Percentiles rank a stretch among this genome's conserved stretches.
Conservation (phyloP, 2,888 invertebrate genomes). For the Oxyteleia sp. region DNA sequence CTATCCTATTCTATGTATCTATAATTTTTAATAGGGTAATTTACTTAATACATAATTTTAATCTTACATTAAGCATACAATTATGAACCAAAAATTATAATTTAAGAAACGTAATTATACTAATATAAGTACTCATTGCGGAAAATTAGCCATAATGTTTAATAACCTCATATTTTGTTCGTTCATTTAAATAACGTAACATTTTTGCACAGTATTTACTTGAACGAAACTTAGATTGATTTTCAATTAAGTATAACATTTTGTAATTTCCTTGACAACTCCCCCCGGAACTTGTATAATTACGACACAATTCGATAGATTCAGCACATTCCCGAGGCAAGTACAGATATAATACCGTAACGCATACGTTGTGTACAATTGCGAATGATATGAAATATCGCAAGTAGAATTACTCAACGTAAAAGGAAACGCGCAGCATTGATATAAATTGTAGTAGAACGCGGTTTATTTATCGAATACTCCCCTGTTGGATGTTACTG, state of each 20-base stretch:
- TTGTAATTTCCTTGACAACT: slow-evolving; percentile 32
- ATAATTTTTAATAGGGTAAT: no score
- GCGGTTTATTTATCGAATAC: slow-evolving; percentile 6
- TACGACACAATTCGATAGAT: slow-evolving; percentile 16
- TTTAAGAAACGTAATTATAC: no score
- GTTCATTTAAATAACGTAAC: no score
- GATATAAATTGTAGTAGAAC: background rate
- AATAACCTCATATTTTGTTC: no score
- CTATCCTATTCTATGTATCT: no score
- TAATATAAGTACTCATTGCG: no score
- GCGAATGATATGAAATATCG: slow-evolving; percentile 16
- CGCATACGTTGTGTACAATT: slow-evolving; percentile 38
- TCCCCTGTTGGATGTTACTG: background rate
- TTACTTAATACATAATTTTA: no score
- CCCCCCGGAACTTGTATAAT: slow-evolving; percentile 3
- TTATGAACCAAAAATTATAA: no score
- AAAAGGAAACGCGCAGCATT: slow-evolving; percentile 25
- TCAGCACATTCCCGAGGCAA: slow-evolving; percentile 19
- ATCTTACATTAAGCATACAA: no score
- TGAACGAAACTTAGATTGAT: no score
- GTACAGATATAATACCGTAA: slow-evolving; percentile 20
- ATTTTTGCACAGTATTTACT: no score
- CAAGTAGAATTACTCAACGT: slow-evolving; percentile 32
- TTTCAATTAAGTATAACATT: background rate
- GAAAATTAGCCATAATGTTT: no score